Evolutionary conservation across 1,140 invertebrate genomes (phyloP).

Genomic region (Hypsibius dujardini): DNA sequence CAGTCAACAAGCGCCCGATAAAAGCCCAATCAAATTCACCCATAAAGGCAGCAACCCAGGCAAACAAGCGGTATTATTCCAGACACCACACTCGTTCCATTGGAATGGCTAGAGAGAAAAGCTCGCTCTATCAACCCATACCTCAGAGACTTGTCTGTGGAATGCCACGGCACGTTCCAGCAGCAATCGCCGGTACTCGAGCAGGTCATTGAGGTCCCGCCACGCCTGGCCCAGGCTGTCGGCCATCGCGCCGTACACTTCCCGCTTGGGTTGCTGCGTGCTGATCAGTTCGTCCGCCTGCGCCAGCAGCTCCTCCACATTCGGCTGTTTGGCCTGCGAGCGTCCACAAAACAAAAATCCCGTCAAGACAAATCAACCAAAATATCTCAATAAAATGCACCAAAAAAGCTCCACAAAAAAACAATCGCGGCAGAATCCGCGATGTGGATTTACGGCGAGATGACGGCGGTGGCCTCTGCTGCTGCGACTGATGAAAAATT

Average conservation of each 20-base stretch:
- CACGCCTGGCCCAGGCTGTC: conserved; percentile 67
- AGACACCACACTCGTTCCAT: no score
- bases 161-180: conserved; percentile 55
- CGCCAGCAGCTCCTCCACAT: conserved; percentile 66
- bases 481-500: no score
- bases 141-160: conserved; percentile 37
- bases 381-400: no score
- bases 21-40: background rate
- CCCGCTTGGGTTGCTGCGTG: conserved; percentile 50
- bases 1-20: conserved; percentile 4
- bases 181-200: conserved; percentile 56
- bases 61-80: no score
- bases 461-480: no score
- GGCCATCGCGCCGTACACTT: conserved; percentile 75
- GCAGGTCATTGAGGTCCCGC: conserved; percentile 61
- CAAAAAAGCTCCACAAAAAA: conserved; percentile 18
- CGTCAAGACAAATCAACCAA: no score
- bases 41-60: background rate
- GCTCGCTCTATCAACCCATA: background rate
- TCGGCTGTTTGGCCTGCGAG: conserved; percentile 64
- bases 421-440: background rate
- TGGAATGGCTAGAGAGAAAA: no score
- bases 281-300: conserved; percentile 65
- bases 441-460: no score
- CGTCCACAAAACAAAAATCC: conserved; percentile 18